Percentiles rank a stretch among this genome's conserved stretches.
Conservation (phyloP, 2,888 invertebrate species). For the Caenorhabditis virilis region DNA sequence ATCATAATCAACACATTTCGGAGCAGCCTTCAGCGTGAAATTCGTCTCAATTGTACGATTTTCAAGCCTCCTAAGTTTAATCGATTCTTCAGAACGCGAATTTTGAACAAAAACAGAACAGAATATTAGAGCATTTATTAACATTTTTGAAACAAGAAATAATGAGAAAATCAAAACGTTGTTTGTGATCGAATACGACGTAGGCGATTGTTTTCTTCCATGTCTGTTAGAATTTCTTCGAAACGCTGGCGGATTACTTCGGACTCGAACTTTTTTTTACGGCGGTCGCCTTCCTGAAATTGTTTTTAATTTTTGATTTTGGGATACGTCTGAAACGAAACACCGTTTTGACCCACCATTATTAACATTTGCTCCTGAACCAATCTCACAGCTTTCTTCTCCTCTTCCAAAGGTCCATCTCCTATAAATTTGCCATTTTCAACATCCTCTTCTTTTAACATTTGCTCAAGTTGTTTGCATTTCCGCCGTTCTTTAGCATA, state of each 20-base stretch:
- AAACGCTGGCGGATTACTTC: slow-evolving; percentile 19
- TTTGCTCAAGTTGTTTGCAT: slow-evolving; percentile 20
- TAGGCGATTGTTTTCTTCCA: slow-evolving; percentile 22
- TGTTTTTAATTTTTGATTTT: background rate
- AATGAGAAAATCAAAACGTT: too few species aligned
- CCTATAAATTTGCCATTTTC: background rate
- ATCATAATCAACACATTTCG: too few species aligned
- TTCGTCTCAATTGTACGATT: too few species aligned
- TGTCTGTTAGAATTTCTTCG: slow-evolving; percentile 34
- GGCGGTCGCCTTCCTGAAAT: slow-evolving; percentile 19
- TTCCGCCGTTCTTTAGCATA: slow-evolving; percentile 30
- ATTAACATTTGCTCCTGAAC: slow-evolving; percentile 25
- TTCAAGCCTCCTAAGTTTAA: too few species aligned
- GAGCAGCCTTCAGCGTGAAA: too few species aligned
- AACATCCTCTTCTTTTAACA: background rate
- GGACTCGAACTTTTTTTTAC: slow-evolving; percentile 19
- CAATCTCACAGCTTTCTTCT: slow-evolving; percentile 24
- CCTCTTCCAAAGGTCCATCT: slow-evolving; percentile 17
- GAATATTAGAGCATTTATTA: too few species aligned
- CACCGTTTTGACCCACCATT: slow-evolving; percentile 10
- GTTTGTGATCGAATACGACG: slow-evolving; percentile 34
- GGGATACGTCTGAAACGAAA: background rate
- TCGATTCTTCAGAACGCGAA: too few species aligned
- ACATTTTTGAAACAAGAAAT: too few species aligned
- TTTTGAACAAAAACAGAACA: too few species aligned